Evolutionary conservation across 2,797 vertebrate species (phyloP), one percentile per base, ranked within the genome.

Genomic region (Dromococcyx pavoninus): DNA sequence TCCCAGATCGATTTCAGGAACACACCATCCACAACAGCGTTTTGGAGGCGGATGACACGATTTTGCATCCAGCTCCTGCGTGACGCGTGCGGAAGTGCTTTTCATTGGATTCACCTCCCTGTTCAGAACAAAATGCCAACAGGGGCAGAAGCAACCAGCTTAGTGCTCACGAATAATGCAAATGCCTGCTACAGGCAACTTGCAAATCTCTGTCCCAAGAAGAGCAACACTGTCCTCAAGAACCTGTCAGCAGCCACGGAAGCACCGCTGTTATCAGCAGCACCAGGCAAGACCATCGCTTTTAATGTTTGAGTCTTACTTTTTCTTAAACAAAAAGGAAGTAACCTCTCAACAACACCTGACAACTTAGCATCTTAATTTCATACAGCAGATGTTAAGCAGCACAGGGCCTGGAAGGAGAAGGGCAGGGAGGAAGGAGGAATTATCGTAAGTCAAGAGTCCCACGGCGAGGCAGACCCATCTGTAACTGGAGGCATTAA

Each of bases 1-100:
- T 67, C 44, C 51, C 48, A 13, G 50, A 28, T 41, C 24, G 0
- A 28, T 57, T 54, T 58, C 54, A 65, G 78, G 66, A 69, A 81
- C 4, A 4, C 2, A 2, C n/a, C 3, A 10, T 22, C 19, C 7
- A 51, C 48, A 77, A 23, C 1, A 24, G 33, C 0, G 4, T 50
- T 90, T 62, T 17, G 35, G 69, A 78, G 53, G 57, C 4, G 37
- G 76, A 11, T 4, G 13, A 39, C 8, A 2, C 3, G 2, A 5
- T 32, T 37, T 7, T 4, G 32, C 64, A 54, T 11, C 54, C 33
- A 39, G 18, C 46, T 64, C 69, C 67, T 3, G 10, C 18, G 1
- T 0, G 21, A 33, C 28, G 10, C 39, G 16, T 25, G 43, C 46
- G 50, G 56, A 74, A 86, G 69, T 0, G 25, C 10, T 83, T 71